A percentile compares a stretch with the other conserved stretches of the same genome.
phyloP scores from a whole-genome alignment of 2,888 invertebrate species.

The Alentia gelatinosa region DNA sequence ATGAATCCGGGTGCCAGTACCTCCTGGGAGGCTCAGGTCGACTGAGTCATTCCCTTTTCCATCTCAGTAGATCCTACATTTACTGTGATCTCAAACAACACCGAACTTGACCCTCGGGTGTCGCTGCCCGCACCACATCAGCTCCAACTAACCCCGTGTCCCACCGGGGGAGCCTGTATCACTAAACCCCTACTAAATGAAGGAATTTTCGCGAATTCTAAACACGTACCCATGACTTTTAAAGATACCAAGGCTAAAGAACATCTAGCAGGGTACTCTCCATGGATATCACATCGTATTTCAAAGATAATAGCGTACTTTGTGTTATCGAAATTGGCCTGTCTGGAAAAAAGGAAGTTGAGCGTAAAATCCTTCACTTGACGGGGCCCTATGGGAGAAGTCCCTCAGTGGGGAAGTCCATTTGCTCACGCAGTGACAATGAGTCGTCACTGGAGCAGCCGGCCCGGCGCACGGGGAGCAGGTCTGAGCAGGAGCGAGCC shows the following conservation, averaged over 20 bases:
- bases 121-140: not conserved
- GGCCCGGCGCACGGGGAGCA: no score
- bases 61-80: conserved; percentile 43
- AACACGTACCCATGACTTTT: not conserved
- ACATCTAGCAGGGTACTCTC: no score
- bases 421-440: conserved; percentile 27
- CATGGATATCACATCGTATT: not conserved
- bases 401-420: not conserved
- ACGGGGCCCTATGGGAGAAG: not conserved
- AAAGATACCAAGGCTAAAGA: no score
- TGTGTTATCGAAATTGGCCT: no score
- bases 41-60: conserved; percentile 40
- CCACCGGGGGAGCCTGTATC: not conserved
- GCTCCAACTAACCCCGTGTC: not conserved
- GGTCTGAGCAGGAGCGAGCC: not conserved
- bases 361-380: not conserved
- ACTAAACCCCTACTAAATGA: not conserved
- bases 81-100: conserved; percentile 43
- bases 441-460: conserved; percentile 28
- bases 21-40: conserved; percentile 17
- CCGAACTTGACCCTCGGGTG: not conserved
- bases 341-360: no score
- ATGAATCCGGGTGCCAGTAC: not conserved
- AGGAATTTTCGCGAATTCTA: not conserved
- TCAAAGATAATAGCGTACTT: no score